Percentiles rank a stretch among this genome's conserved stretches.
These are phyloP conservation scores for Timandra comae DNA, from an alignment of 2,888 invertebrate species.

Conservation along the genomic window DNA sequence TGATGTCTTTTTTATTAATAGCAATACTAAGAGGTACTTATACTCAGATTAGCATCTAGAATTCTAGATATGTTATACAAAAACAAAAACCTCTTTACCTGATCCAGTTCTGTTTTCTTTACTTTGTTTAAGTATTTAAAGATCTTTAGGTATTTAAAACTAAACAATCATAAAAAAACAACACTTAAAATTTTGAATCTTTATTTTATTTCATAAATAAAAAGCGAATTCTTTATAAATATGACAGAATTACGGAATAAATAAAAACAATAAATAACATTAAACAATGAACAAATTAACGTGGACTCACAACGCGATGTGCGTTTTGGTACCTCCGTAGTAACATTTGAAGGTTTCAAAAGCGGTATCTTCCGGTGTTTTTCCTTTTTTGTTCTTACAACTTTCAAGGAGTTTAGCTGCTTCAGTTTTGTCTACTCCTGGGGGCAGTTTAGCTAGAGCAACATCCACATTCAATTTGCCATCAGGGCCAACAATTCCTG, in stretches of 20 bases:
- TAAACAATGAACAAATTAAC: conserved; percentile 6
- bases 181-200: too few relatives aligned
- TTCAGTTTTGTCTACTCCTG: conserved; percentile 48
- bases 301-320: conserved; percentile 26
- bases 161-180: too few relatives aligned
- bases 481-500: conserved; percentile 43
- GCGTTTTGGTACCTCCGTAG: conserved; percentile 48
- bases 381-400: conserved; percentile 55
- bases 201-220: neutral
- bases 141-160: too few relatives aligned
- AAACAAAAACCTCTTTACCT: too few relatives aligned
- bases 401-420: conserved; percentile 51
- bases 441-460: conserved; percentile 52
- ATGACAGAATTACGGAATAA: neutral
- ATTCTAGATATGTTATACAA: too few relatives aligned
- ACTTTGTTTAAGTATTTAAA: too few relatives aligned
- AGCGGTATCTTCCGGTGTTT: conserved; percentile 52
- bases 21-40: too few relatives aligned
- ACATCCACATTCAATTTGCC: conserved; percentile 60
- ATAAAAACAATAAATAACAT: neutral
- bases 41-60: too few relatives aligned
- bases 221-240: neutral
- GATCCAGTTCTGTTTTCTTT: too few relatives aligned
- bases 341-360: conserved; percentile 66
- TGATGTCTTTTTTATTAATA: too few relatives aligned